Percentiles rank a stretch among this genome's conserved stretches.
These are phyloP conservation scores for Progne subis DNA, from an alignment of 2,113 vertebrate species.

Conservation along the genomic window DNA sequence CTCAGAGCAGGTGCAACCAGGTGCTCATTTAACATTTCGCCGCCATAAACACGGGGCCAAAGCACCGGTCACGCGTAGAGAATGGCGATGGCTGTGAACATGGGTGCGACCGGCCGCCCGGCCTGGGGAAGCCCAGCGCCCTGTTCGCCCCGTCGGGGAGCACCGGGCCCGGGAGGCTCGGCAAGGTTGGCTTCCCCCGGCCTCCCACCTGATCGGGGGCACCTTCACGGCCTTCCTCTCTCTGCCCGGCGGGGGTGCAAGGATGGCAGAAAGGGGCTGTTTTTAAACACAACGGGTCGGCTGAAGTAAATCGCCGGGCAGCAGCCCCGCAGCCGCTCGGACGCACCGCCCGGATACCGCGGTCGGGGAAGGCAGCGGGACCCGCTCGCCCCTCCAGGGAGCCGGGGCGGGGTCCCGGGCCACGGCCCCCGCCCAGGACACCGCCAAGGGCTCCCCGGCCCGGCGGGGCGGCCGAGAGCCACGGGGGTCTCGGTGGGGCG, in stretches of 20 bases:
- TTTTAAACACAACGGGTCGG: background rate
- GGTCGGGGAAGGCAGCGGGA: background rate
- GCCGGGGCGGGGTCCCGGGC: no score
- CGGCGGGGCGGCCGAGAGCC: accelerated
- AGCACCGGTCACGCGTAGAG: accelerated
- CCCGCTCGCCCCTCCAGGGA: no score
- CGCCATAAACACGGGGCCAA: background rate
- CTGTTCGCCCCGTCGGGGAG: background rate
- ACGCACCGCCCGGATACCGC: accelerated
- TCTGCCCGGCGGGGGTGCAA: background rate
- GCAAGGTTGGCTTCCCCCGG: background rate
- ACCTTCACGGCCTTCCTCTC: background rate
- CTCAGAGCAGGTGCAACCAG: background rate
- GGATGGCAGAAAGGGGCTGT: background rate
- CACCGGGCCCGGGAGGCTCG: background rate
- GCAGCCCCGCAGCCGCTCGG: no score
- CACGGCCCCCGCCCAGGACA: no score
- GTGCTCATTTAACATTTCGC: background rate
- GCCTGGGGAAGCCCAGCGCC: background rate
- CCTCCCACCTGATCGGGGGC: accelerated
- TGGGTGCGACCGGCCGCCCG: background rate
- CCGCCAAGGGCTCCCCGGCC: no score
- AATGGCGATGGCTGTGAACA: no score
- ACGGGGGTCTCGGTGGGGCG: accelerated
- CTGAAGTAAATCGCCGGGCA: background rate